Evolutionary conservation across 1,140 invertebrate genomes (phyloP), one percentile per base, ranked within the genome.

Genomic region (Psix sp.): DNA sequence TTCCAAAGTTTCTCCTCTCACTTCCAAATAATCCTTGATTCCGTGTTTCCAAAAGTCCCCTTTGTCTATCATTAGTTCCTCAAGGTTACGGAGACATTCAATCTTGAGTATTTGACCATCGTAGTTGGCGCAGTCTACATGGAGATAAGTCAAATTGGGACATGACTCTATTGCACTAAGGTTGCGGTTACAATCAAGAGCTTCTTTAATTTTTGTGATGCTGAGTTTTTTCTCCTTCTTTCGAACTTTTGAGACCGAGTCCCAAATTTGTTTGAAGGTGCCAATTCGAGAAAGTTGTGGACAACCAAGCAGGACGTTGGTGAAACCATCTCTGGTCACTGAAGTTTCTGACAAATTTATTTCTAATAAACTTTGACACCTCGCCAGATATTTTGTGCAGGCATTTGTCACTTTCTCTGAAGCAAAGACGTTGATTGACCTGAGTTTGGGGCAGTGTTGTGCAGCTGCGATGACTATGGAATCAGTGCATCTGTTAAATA

Each of bases 401-500:
- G 43, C 16, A 20, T 71, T 46, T 0, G 67, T 71, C 3, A 63
- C 67, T 2, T 57, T 63, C 15, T 57, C 38, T 10, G 67, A 71
- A 1, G 21, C 67, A 11, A 57, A 63, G 7, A 71, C 67, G 20
- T 71, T 51, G 18, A 71, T 42, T 16, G 43, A 56, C 39, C 21
- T 63, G 51, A 71, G 57, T 51, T 13, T 56, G 31, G 67, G 67
- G 59, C 67, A 71, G 67, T 71, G 51, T 63, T 63, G 43, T 5
- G 24, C 51, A n/a, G 38, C 43, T 7, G 57, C 51, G 18, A 71
- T 56, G 4, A 71, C 18, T n/a, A 63, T 71, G 15, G 57, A 42
- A 33, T 71, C 67, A 9, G 35, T 71, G 21, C 67, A 71, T n/a
- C 67, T 56, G 24, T 21, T 35, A 13, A 35, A 13, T 11, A 33